Base-by-base conservation (phyloP, 2,113 vertebrate species). In the Athene cunicularia region DNA sequence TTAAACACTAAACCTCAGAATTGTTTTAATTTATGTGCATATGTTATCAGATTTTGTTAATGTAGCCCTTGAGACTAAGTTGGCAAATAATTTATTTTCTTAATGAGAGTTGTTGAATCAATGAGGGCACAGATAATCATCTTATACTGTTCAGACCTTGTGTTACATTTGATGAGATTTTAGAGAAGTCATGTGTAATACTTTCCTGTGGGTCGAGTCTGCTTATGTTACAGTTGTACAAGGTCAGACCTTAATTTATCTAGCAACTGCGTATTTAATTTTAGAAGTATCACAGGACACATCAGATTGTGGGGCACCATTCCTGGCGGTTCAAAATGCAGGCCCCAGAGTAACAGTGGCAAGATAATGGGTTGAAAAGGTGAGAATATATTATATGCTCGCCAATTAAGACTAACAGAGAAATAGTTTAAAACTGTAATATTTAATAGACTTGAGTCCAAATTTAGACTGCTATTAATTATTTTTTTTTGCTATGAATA, bases 191-290 rank as follows among this genome's bases (percentile, higher is more conserved):
- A 97, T 96, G 93, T 97, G 97, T 97, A 95, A 97, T 97, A 97
- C 89, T 98, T 98, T 92, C 85, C 96, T 82, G 55, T 81, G 84
- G 96, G 94, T 96, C 62, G 6, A 89, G 92, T 95, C 91, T 77
- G 66, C 94, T 98, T 95, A 91, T 95, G 94, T 98, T 98, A 97
- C 97, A 96, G 96, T 96, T 98, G 97, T 92, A 97, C 96, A 97
- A 98, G 98, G 98, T 98, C 99, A 98, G 91, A 47, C 96, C 98
- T 98, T 98, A 98, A 98, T 98, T 99, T 99, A 99, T 97, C 98
- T 90, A 96, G 95, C 97, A 97, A 98, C 98, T 98, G 98, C 3
- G 28, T 97, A 82, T 95, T 98, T 98, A 98, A 98, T 98, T 98
- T 98, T 98, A 98, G 98, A 98, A 97, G 82, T 89, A 96, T 96